A percentile compares a stretch with the other conserved stretches of the same genome.
phyloP scores from a whole-genome alignment of 1,140 invertebrate species.

The Ceratosolen solmsi region DNA sequence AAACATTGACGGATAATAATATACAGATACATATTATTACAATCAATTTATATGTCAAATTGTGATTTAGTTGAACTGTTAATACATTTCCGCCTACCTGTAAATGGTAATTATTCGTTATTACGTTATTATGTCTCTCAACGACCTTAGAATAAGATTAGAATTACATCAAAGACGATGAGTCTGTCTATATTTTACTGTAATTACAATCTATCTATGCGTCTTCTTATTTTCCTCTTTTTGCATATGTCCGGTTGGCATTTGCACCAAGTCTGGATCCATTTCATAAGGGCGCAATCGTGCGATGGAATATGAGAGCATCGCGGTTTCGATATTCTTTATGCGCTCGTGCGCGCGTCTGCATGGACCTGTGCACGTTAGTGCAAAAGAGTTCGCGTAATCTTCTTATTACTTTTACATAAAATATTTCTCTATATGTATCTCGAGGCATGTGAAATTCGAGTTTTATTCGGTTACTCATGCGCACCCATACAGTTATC shows the following conservation, averaged over 20 bases:
- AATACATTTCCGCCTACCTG: slow-evolving; percentile 28
- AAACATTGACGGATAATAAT: no score
- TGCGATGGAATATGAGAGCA: slow-evolving; percentile 53
- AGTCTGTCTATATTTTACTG: neutral
- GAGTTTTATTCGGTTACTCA: slow-evolving; percentile 52
- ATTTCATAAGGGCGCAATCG: slow-evolving; percentile 44
- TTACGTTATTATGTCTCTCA: neutral
- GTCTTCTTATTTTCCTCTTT: neutral
- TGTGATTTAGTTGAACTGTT: neutral
- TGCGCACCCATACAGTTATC: neutral
- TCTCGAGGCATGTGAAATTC: slow-evolving; percentile 52
- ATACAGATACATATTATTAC: no score
- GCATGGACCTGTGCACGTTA: no score
- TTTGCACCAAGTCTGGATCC: neutral
- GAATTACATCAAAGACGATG: neutral
- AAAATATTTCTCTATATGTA: no score
- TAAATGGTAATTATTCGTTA: slow-evolving; percentile 1
- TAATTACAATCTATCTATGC: neutral
- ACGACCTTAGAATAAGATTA: neutral
- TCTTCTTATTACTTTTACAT: no score
- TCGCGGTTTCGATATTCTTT: slow-evolving; percentile 48
- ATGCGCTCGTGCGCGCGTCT: no score
- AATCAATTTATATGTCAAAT: neutral
- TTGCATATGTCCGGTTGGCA: no score
- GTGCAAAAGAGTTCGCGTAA: no score